Conservation (phyloP, 35 echinoderm and acorn worm species). For the Apostichopus parvimensis region DNA sequence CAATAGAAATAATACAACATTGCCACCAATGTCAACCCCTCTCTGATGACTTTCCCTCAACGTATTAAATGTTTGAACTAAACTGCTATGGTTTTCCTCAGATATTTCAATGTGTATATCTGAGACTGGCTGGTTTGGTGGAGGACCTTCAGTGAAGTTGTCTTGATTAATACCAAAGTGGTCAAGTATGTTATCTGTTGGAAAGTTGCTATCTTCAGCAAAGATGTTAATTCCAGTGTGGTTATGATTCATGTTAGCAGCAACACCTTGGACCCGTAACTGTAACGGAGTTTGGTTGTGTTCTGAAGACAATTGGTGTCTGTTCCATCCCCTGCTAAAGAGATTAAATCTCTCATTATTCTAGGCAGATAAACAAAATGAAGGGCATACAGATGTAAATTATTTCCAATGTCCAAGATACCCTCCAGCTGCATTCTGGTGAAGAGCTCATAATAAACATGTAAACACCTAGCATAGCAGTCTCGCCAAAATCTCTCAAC, state of each 20-base stretch:
- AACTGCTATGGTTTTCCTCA: neutral
- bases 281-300: slow-evolving; percentile 5
- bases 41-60: neutral
- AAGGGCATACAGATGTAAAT: neutral
- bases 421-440: neutral
- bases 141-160: neutral
- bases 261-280: neutral
- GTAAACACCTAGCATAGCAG: neutral
- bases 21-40: slow-evolving; percentile 2
- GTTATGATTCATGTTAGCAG: neutral
- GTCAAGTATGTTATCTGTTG: neutral
- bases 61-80: slow-evolving; percentile 4
- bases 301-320: neutral
- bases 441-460: slow-evolving; percentile 13
- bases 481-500: slow-evolving; percentile 23
- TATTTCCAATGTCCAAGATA: neutral
- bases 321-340: neutral
- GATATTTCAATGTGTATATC: neutral
- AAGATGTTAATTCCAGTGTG: neutral
- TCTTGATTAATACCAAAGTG: slow-evolving; percentile 5
- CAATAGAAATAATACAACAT: neutral
- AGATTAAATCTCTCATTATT: neutral
- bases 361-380: slow-evolving; percentile 8
- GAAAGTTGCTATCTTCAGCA: neutral
- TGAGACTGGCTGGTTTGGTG: neutral